Base-by-base conservation (phyloP, 2,797 vertebrate species). In the Gymnoscopelus braueri region DNA sequence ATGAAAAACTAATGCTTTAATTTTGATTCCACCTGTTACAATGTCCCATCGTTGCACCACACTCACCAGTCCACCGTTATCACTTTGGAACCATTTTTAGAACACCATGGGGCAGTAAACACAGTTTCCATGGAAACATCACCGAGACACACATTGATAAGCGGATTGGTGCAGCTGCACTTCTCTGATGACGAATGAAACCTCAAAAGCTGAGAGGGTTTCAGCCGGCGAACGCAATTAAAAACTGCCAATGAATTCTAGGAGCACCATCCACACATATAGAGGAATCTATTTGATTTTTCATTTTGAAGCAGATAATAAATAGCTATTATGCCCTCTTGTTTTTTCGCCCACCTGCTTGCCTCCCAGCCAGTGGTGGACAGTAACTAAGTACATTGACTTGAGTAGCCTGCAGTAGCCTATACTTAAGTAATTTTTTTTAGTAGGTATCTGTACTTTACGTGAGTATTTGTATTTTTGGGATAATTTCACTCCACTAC, bases 51-150 rank as follows among this genome's bases (percentile, higher is more conserved):
- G 91, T 86, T 87, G 79, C 78, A 81, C 86, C 62, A 90, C 91
- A 87, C 89, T 89, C 87, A 76, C 86, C 92, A 88, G 87, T 72
- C 88, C 86, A 88, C 84, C 56, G 86, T 94, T 91, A 95, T 95
- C 95, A 94, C 95, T 95, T 93, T 92, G 93, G 92, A 92, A 91
- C 93, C 88, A 90, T 93, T 93, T 95, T 94, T 93, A 92, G 91
- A 93, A 93, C 87, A 89, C 81, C 82, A 89, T 84, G 89, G 92
- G 94, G 89, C 90, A 90, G 94, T 95, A 96, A 96, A 95, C 89
- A 95, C 82, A 26, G 95, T 98, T 95, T 92, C 95, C 93, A 96
- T 96, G 94, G 96, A 92, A 96, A 97, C 95, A 76, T 89, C 84
- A 90, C 86, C 69, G 80, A 91, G 91, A 91, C 89, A 92, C 90